Evolutionary conservation across 2,888 invertebrate genomes (phyloP).

Genomic region (Cremastobaeus sp.): DNA sequence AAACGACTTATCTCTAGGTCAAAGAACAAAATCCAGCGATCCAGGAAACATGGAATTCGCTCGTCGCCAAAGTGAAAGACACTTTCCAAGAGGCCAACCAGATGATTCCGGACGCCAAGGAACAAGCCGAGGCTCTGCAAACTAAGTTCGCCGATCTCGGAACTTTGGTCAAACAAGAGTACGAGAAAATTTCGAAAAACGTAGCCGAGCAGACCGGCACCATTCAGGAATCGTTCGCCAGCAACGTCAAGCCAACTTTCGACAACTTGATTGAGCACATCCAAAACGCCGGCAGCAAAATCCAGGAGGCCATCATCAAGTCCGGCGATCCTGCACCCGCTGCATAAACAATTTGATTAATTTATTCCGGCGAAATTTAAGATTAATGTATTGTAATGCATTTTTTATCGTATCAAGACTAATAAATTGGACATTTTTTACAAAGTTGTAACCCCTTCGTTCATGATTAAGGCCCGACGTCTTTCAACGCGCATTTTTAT

Average conservation of each 20-base stretch:
- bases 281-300: constrained; percentile 69
- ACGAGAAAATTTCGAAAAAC: constrained; percentile 70
- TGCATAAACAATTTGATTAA: no score
- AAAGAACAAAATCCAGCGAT: constrained; percentile 74
- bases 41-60: constrained; percentile 68
- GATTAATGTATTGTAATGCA: neutral
- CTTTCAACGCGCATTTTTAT: no score
- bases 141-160: constrained; percentile 72
- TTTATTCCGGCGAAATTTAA: neutral
- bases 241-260: constrained; percentile 72
- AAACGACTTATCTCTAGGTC: constrained; percentile 64
- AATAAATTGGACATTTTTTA: neutral
- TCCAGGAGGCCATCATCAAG: constrained; percentile 66
- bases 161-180: constrained; percentile 69
- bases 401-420: neutral
- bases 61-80: constrained; percentile 69
- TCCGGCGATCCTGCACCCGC: constrained; percentile 41
- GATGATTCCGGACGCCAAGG: constrained; percentile 71
- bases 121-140: constrained; percentile 70
- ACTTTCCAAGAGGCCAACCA: constrained; percentile 70
- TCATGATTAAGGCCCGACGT: no score
- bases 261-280: constrained; percentile 72
- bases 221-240: constrained; percentile 71
- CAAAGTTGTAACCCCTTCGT: no score
- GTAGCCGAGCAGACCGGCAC: constrained; percentile 69